Conservation (phyloP, 2,888 invertebrate species). For the Blomia tropicalis region DNA sequence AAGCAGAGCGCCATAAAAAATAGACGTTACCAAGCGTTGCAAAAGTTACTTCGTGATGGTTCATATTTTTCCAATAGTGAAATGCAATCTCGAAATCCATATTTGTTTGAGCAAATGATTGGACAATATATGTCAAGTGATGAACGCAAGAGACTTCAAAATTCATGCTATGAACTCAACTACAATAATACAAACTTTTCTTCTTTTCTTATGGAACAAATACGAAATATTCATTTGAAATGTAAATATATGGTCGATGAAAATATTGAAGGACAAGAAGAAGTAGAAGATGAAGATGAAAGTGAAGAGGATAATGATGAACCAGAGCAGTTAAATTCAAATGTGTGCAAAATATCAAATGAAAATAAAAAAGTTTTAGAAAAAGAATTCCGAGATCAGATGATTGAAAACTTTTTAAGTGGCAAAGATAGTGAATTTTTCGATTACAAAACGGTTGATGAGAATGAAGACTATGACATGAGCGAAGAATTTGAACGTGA, state of each 20-base stretch:
- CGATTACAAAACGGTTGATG: slow-evolving; percentile 64
- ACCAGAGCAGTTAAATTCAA: neutral
- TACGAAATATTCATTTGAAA: slow-evolving; percentile 54
- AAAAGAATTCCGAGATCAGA: slow-evolving; percentile 64
- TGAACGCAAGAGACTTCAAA: slow-evolving; percentile 44
- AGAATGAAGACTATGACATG: slow-evolving; percentile 62
- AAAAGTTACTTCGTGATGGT: slow-evolving; percentile 50
- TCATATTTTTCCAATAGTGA: slow-evolving; percentile 75
- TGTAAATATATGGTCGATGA: slow-evolving; percentile 46
- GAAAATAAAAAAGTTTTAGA: slow-evolving; percentile 45
- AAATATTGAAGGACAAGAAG: slow-evolving; percentile 35
- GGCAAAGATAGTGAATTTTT: slow-evolving; percentile 59
- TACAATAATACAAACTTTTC: slow-evolving; percentile 42
- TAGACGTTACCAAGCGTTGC: slow-evolving; percentile 62
- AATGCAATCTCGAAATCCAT: slow-evolving; percentile 81
- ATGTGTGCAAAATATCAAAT: slow-evolving; percentile 31
- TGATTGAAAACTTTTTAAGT: slow-evolving; percentile 66
- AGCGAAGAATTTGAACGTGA: slow-evolving; percentile 56
- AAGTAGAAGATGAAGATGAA: slow-evolving; percentile 34
- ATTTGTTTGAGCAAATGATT: slow-evolving; percentile 71
- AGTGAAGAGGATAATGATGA: slow-evolving; percentile 19
- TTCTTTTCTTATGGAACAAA: slow-evolving; percentile 58
- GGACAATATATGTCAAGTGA: slow-evolving; percentile 65
- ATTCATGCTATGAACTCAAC: slow-evolving; percentile 36
- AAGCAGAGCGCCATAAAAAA: slow-evolving; percentile 51